Base-by-base conservation (phyloP, 2,113 vertebrate species). In the Willisornis vidua region DNA sequence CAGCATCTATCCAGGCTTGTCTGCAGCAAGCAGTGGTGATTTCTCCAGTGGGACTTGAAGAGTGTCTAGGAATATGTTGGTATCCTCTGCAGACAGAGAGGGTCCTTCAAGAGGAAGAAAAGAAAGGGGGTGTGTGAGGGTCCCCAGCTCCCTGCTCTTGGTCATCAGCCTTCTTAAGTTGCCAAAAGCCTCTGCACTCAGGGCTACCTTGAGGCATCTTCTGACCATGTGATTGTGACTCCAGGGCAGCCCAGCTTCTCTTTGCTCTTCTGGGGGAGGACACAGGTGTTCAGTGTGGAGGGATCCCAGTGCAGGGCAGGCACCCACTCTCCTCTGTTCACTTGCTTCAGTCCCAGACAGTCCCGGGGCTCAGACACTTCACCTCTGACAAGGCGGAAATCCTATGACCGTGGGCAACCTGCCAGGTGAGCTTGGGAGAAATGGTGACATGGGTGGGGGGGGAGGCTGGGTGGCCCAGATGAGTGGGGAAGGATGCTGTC, bases 321-420 rank as follows among this genome's bases (percentile, higher is more conserved):
- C 31, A 68, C 72, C 48, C 76, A 91, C 76, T 67, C 7, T 66
- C 49, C 65, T 88, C 28, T 76, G 3, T 73, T 58, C 41, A 3
- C 71, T 89, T 61, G 52, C 67, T 95, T 86, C 92, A 99, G 99
- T 96, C 99, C 99, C 87, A 99, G 99, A 93, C 99, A 99, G 81
- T 99, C 99, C 68, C 98, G 99, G 24, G 98, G 98, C 46, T 97
- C 98, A 0, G 99, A 99, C 89, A 99, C 99, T 0, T 99, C 99
- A 1, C 99, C 99, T 3, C 96, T 99, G 93, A 99, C 98, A 6
- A 97, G 99, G 58, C 98, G 99, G 91, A 99, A 99, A 93, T 99
- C 99, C 9, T 99, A 99, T 2, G 99, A 99, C 96, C 98, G 99
- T 41, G 98, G 98, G 9, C 98, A 98, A 20, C 98, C 99, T 3